These are phyloP conservation scores for Campylomormyrus tamandua DNA, from an alignment of 2,113 vertebrate species.

Conservation along the genomic window DNA sequence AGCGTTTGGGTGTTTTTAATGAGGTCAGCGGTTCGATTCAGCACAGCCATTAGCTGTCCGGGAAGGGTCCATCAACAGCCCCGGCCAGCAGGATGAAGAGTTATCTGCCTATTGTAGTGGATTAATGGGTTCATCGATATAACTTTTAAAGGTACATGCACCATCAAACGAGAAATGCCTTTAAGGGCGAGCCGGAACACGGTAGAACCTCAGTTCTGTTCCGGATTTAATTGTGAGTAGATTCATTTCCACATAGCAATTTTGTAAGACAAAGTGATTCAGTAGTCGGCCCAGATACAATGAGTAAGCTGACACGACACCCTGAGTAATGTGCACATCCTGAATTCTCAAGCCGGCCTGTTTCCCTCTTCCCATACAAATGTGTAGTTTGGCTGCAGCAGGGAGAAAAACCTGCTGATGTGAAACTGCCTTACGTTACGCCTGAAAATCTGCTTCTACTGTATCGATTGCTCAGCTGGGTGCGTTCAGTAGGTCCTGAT, in stretches of 20 bases:
- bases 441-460: not conserved
- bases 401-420: not conserved
- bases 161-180: not conserved
- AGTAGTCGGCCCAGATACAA: slow-evolving; percentile 37
- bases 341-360: not conserved
- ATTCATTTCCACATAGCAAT: slow-evolving; percentile 30
- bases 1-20: slow-evolving; percentile 54
- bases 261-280: slow-evolving; percentile 21
- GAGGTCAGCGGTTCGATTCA: slow-evolving; percentile 57
- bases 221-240: slow-evolving; percentile 32
- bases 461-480: not conserved
- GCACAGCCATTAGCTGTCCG: slow-evolving; percentile 47
- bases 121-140: slow-evolving; percentile 32
- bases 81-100: slow-evolving; percentile 28
- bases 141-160: slow-evolving; percentile 16
- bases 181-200: not conserved
- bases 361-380: not conserved
- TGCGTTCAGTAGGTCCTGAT: not conserved
- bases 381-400: not conserved
- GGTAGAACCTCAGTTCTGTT: not conserved
- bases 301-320: slow-evolving; percentile 17
- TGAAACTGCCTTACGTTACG: not conserved
- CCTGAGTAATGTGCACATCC: slow-evolving; percentile 25
- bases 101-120: slow-evolving; percentile 35
- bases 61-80: slow-evolving; percentile 44